Conservation (phyloP, 2,113 vertebrate species). For the Kobus ellipsiprymnus region DNA sequence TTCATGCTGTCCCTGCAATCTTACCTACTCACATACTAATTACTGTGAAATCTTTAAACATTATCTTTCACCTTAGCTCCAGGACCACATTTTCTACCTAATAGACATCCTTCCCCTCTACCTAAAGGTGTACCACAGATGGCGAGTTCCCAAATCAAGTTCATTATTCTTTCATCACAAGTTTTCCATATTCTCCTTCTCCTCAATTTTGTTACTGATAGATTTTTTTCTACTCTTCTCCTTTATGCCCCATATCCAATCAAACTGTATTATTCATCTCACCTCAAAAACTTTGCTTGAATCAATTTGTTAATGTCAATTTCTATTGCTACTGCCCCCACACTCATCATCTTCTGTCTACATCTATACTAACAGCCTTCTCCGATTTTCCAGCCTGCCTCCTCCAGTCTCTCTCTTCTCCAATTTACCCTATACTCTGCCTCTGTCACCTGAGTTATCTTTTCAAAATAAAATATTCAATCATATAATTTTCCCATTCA, state of each 20-base stretch:
- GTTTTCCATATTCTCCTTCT: neutral
- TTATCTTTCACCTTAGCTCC: neutral
- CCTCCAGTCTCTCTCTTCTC: neutral
- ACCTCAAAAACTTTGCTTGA: neutral
- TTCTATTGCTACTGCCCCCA: neutral
- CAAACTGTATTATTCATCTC: neutral
- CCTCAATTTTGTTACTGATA: neutral
- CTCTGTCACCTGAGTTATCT: neutral
- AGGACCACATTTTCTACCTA: neutral
- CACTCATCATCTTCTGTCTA: neutral
- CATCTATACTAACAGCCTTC: neutral
- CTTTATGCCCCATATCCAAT: neutral
- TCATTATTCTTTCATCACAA: neutral
- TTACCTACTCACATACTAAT: neutral
- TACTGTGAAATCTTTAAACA: neutral
- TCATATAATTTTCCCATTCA: neutral
- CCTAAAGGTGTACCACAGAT: neutral
- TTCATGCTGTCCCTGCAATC: neutral
- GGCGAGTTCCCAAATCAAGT: neutral
- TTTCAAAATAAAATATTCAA: constrained; percentile 24
- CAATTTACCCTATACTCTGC: neutral
- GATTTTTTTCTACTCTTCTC: neutral
- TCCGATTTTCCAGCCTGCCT: neutral
- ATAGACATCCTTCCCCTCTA: neutral
- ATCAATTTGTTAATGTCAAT: neutral